Conservation (phyloP, 2,888 invertebrate genomes). For the Cordylochernes scorpioides region DNA sequence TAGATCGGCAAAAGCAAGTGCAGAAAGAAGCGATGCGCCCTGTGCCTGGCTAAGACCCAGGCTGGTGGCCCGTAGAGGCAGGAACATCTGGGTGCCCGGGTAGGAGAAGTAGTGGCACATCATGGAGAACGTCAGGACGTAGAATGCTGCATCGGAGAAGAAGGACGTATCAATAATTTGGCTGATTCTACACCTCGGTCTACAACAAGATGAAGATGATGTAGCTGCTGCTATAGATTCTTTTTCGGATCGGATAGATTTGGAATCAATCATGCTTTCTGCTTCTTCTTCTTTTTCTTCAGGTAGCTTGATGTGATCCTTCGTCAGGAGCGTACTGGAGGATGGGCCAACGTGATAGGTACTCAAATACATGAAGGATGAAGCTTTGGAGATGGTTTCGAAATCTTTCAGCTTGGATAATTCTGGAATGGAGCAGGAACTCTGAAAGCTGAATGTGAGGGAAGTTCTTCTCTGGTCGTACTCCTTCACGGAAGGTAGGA, state of each 20-base stretch:
- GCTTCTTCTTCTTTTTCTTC: conserved; percentile 1
- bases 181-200: background rate
- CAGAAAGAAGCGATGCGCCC: conserved; percentile 9
- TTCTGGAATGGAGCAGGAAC: no score
- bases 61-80: conserved; percentile 9
- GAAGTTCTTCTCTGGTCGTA: no score
- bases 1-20: conserved; percentile 10
- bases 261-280: conserved; percentile 1
- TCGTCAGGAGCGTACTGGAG: conserved; percentile 8
- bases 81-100: conserved; percentile 11
- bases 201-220: no score
- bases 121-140: conserved; percentile 10
- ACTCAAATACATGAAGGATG: conserved; percentile 11
- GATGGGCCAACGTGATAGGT: conserved; percentile 11
- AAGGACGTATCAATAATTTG: conserved; percentile 5
- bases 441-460: no score
- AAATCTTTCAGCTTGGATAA: no score
- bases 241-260: background rate
- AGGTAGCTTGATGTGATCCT: conserved; percentile 9
- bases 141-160: conserved; percentile 10
- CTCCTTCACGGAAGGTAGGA: no score
- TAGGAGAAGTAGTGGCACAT: conserved; percentile 11
- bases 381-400: conserved; percentile 6
- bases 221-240: no score
- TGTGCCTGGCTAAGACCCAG: conserved; percentile 10